phyloP scores from a whole-genome alignment of 37 sponge, comb jelly and placozoan genomes.

The Agelas oroides region DNA sequence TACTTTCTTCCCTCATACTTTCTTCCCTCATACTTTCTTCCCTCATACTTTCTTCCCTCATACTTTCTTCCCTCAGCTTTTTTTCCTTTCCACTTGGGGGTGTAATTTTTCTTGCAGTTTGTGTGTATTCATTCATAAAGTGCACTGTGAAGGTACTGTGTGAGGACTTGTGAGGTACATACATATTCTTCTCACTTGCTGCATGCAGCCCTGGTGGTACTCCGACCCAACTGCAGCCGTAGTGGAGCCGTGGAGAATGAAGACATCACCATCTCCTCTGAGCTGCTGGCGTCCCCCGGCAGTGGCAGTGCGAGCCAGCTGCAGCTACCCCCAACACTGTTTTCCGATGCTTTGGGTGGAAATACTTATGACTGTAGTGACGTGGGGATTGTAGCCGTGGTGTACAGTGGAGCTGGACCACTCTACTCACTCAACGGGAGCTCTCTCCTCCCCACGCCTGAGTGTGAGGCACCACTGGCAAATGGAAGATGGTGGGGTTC shows the following conservation, averaged over 20 bases:
- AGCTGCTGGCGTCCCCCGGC: background rate
- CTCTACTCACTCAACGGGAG: background rate
- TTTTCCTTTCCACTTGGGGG: too few relatives aligned
- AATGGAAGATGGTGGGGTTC: constrained; percentile 43
- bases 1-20: too few relatives aligned
- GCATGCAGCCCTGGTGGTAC: constrained; percentile 37
- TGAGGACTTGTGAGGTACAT: too few relatives aligned
- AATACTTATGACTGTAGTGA: background rate
- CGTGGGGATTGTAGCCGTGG: constrained; percentile 35
- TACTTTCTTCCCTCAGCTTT: too few relatives aligned
- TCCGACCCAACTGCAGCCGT: constrained; percentile 5
- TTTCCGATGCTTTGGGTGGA: background rate
- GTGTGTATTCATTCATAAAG: too few relatives aligned
- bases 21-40: too few relatives aligned
- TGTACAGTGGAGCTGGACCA: constrained; percentile 26
- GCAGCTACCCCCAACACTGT: constrained; percentile 23
- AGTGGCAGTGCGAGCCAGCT: constrained; percentile 7
- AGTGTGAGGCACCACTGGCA: constrained; percentile 3
- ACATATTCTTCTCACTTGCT: too few relatives aligned
- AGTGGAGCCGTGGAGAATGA: background rate
- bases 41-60: too few relatives aligned
- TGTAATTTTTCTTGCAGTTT: too few relatives aligned
- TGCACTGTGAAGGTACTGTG: too few relatives aligned
- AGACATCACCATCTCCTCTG: constrained; percentile 19
- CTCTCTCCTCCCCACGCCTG: background rate